Base-by-base conservation (phyloP, 1,140 invertebrate species). In the Oncopodura yosiiana region DNA sequence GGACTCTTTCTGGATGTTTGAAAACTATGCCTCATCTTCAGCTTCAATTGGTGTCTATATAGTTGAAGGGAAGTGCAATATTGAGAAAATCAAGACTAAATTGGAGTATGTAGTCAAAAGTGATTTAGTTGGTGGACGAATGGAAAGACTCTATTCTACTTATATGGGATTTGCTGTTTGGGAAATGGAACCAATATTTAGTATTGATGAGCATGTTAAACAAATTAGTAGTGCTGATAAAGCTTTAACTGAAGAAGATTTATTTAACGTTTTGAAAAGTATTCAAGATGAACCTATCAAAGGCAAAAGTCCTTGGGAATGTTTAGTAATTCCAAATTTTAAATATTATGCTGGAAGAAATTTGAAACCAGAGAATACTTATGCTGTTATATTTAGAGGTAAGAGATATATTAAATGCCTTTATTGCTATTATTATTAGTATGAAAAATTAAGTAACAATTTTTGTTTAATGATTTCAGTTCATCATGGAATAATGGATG, bases 281-380 rank as follows among this genome's bases (percentile, higher is more conserved):
- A 19, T 61, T n/a, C 55, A 64, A 29, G 62, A 64, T 16, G 24
- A 34, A 27, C 26, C 56, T 46, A 14, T 51, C 2, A 19, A 27
- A 18, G 50, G 50, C 14, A 58, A 51, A 16, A 39, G 58, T 3
- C 62, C 56, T 3, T 64, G 62, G 62, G 62, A 64, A 45, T 53
- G 61, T 32, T 53, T 64, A 6, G 51, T 64, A 11, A 51, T 64
- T 34, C 62, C 62, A 2, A n/a, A n/a, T n/a, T n/a, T n/a, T n/a
- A 55, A 60, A 37, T 60, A 48, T 37, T 53, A 52, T 27, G 55
- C 38, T 14, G 14, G 14, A 4, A 38, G 43, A 19, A 37, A n/a
- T 14, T 39, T 41, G 27, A 14, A n/a, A 36, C 34, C 27, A 3
- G 21, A 49, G 11, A n/a, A 14, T 6, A 27, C 43, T 18, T 57